A percentile compares a stretch with the other conserved stretches of the same genome.
Conservation (phyloP, 2,888 invertebrate species). For the Campoplex nolae region DNA sequence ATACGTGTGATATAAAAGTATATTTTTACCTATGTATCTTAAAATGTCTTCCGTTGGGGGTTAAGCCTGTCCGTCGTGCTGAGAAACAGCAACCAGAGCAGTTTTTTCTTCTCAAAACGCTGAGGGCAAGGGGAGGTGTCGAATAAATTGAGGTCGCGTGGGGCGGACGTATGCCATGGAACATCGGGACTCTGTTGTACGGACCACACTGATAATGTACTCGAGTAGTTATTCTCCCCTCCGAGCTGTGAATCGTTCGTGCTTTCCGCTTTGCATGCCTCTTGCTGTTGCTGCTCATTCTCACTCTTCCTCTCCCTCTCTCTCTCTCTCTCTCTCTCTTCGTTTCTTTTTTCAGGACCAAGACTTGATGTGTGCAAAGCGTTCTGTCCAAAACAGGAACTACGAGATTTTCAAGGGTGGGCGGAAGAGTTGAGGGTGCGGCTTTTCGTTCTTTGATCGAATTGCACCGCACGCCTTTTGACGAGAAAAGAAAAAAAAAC, state of each 20-base stretch:
- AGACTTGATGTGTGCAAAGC: slow-evolving; percentile 12
- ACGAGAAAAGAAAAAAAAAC: slow-evolving; percentile 12
- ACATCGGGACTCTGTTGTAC: slow-evolving; percentile 64
- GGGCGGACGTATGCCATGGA: slow-evolving; percentile 81
- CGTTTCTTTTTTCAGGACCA: slow-evolving; percentile 9
- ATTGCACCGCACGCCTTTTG: slow-evolving; percentile 55
- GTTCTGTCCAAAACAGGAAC: slow-evolving; percentile 69
- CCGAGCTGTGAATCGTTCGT: slow-evolving; percentile 32
- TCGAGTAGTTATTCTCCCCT: slow-evolving; percentile 33
- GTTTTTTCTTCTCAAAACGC: slow-evolving; percentile 72
- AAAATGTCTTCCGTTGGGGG: slow-evolving; percentile 47
- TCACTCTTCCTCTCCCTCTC: neutral
- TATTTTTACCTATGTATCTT: neutral
- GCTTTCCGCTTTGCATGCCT: slow-evolving; percentile 44
- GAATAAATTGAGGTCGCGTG: slow-evolving; percentile 84
- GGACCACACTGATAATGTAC: slow-evolving; percentile 77
- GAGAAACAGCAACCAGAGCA: slow-evolving; percentile 72
- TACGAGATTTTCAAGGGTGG: slow-evolving; percentile 68
- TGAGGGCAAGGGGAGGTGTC: slow-evolving; percentile 84
- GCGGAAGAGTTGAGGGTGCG: slow-evolving; percentile 72
- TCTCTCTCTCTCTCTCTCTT: slow-evolving; percentile 20
- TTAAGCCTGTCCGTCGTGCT: slow-evolving; percentile 11
- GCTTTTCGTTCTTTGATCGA: slow-evolving; percentile 70
- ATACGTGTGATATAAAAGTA: neutral
- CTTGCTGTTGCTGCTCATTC: slow-evolving; percentile 18